phyloP scores from a whole-genome alignment of 92 coral and sea anemone species.

The Meandrina meandrites region DNA sequence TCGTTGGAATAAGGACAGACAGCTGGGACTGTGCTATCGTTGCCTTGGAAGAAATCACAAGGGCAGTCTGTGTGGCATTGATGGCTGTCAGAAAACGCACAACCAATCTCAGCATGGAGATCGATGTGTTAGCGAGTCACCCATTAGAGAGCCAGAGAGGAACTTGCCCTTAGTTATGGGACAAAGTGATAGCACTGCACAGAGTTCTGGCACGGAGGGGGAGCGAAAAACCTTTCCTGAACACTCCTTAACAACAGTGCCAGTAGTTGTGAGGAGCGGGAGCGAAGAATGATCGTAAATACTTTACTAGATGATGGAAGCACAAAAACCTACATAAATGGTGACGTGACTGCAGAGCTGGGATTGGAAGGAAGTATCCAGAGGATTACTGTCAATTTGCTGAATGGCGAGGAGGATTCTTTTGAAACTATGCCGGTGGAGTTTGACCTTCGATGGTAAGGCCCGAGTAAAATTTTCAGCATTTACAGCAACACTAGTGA shows the following conservation, averaged over 20 bases:
- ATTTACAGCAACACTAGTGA: slow-evolving; percentile 36
- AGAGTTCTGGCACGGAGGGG: slow-evolving; percentile 15
- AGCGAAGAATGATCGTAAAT: slow-evolving; percentile 37
- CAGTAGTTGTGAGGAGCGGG: slow-evolving; percentile 46
- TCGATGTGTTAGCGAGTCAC: neutral
- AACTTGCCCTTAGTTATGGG: too few species aligned
- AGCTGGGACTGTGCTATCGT: slow-evolving; percentile 43
- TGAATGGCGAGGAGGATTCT: slow-evolving; percentile 60
- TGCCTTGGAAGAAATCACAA: slow-evolving; percentile 47
- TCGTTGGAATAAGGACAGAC: slow-evolving; percentile 52
- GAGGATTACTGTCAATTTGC: slow-evolving; percentile 42
- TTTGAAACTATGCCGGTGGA: slow-evolving; percentile 69
- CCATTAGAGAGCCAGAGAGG: slow-evolving; percentile 10
- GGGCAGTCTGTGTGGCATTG: slow-evolving; percentile 46
- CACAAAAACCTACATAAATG: slow-evolving; percentile 52
- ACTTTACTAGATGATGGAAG: slow-evolving; percentile 60
- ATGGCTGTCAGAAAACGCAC: slow-evolving; percentile 51
- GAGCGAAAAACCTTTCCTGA: slow-evolving; percentile 30
- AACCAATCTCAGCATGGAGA: slow-evolving; percentile 36
- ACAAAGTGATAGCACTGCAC: neutral
- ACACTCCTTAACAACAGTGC: slow-evolving; percentile 54
- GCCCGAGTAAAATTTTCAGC: slow-evolving; percentile 27
- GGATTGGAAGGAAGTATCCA: slow-evolving; percentile 41
- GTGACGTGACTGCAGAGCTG: slow-evolving; percentile 53
- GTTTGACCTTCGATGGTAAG: slow-evolving; percentile 45